Evolutionary conservation across 2,113 vertebrate genomes (phyloP).

Genomic region (Mugil cephalus): DNA sequence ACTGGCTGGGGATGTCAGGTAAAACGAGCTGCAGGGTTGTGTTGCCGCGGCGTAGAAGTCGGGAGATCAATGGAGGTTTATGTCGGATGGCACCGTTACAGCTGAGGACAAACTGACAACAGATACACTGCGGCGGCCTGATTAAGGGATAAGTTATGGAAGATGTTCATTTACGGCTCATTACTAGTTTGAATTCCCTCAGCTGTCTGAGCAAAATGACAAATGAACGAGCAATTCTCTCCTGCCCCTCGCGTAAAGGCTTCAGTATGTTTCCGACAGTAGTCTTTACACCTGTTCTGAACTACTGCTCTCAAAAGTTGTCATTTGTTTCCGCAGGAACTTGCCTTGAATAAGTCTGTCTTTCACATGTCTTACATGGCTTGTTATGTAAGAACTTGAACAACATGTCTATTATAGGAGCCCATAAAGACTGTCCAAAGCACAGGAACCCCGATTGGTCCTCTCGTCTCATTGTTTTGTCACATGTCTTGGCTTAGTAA

Average conservation of each 20-base stretch:
- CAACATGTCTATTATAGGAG: no score
- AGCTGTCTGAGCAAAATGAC: background rate
- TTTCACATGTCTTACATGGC: no score
- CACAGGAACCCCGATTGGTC: no score
- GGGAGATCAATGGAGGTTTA: conserved; percentile 51
- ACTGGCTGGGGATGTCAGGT: conserved; percentile 57
- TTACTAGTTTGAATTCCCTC: background rate
- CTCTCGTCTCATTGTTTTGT: no score
- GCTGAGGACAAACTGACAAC: conserved; percentile 34
- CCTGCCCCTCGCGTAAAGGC: background rate
- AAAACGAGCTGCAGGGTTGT: conserved; percentile 56
- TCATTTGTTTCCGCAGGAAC: no score
- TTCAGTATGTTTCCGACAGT: background rate
- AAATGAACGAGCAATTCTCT: background rate
- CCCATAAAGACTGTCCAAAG: no score
- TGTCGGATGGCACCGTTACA: conserved; percentile 37
- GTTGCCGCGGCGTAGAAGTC: conserved; percentile 41
- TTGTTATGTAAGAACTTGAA: no score
- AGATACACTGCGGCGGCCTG: conserved; percentile 6
- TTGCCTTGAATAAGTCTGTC: no score
- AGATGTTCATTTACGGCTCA: background rate
- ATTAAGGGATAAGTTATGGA: background rate
- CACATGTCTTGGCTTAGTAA: no score
- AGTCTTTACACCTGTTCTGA: background rate
- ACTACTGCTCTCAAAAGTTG: background rate